phyloP scores from a whole-genome alignment of 2,113 vertebrate genomes.

The Leucosticte australis region DNA sequence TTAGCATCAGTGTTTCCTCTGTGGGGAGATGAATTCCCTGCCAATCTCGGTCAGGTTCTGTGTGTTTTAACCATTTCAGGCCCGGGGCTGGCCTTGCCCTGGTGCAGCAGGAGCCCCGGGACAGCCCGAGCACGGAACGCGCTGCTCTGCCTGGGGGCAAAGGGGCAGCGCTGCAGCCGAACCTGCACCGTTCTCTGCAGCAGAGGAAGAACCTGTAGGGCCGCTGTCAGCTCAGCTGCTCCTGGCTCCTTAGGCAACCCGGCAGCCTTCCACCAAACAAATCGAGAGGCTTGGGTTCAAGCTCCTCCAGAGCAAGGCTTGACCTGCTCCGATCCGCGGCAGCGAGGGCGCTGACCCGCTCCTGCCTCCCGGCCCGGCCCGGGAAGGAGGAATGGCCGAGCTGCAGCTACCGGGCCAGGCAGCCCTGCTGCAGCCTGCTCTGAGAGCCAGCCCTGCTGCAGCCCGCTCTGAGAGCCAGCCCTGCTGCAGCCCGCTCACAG shows the following conservation, averaged over 20 bases:
- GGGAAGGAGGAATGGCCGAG: background rate
- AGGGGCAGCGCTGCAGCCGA: background rate
- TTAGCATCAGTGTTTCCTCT: background rate
- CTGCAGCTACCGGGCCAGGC: background rate
- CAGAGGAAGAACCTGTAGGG: background rate
- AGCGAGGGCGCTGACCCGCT: background rate
- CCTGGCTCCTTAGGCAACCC: background rate
- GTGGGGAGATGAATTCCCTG: background rate
- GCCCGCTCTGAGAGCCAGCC: background rate
- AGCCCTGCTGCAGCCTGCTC: background rate
- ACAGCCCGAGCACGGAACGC: background rate
- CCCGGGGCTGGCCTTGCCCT: fast-evolving
- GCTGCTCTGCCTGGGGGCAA: background rate
- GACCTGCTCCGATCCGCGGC: fast-evolving
- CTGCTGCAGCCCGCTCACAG: background rate
- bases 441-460: background rate
- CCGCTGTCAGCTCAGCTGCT: background rate
- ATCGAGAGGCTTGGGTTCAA: fast-evolving
- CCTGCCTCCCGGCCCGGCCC: background rate
- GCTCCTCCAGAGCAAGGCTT: background rate
- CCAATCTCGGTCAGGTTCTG: background rate
- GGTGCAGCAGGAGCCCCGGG: background rate
- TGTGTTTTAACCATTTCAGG: background rate
- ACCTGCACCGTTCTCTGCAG: background rate
- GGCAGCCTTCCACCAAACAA: background rate